phyloP scores from a whole-genome alignment of 2,888 invertebrate genomes.

The Leptinotarsa rubiginosa region DNA sequence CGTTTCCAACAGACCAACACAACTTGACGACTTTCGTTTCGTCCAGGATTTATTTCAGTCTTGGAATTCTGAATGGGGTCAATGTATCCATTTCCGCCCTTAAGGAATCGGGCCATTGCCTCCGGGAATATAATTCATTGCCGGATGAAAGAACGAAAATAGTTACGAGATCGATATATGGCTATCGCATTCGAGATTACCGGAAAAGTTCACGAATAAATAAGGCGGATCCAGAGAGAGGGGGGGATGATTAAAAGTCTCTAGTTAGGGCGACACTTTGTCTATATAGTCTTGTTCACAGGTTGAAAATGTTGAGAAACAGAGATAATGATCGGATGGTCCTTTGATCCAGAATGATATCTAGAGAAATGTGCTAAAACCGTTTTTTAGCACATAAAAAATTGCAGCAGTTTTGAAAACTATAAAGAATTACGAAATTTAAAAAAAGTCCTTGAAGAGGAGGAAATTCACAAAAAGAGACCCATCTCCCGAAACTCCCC shows the following conservation, averaged over 20 bases:
- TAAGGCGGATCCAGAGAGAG: neutral
- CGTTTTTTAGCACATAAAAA: too few relatives aligned
- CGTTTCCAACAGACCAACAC: too few relatives aligned
- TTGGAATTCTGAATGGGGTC: slow-evolving; percentile 6
- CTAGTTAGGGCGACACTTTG: neutral
- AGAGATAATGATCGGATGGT: too few relatives aligned
- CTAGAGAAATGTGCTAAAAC: too few relatives aligned
- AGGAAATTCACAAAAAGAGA: too few relatives aligned
- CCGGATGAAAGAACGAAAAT: slow-evolving; percentile 10
- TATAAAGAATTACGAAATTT: too few relatives aligned
- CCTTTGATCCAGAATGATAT: too few relatives aligned
- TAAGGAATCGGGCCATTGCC: slow-evolving; percentile 7
- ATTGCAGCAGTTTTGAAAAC: too few relatives aligned
- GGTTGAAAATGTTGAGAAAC: too few relatives aligned
- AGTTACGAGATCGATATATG: slow-evolving; percentile 7
- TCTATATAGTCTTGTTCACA: neutral
- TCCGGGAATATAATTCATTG: neutral
- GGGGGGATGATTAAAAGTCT: neutral
- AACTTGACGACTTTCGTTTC: too few relatives aligned
- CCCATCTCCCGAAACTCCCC: too few relatives aligned
- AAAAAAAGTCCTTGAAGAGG: too few relatives aligned
- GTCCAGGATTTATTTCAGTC: slow-evolving; percentile 3
- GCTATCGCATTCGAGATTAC: neutral
- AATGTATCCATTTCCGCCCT: slow-evolving; percentile 5
- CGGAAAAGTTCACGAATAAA: slow-evolving; percentile 3